phyloP scores from a whole-genome alignment of 2,797 vertebrate genomes.

The Melanogrammus aeglefinus region DNA sequence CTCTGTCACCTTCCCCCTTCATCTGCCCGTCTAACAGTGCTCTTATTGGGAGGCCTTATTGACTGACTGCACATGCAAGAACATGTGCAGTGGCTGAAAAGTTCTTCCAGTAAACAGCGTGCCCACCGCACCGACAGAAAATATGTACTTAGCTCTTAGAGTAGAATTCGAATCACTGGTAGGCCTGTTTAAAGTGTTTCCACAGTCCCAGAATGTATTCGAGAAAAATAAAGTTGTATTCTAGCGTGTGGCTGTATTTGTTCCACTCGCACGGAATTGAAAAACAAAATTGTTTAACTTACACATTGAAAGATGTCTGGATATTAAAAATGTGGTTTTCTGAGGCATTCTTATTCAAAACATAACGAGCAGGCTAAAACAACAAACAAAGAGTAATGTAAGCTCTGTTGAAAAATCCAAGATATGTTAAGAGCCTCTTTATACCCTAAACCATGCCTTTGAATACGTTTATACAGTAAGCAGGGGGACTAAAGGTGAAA shows the following conservation, averaged over 20 bases:
- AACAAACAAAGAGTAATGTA: conserved; percentile 14
- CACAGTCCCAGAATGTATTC: conserved; percentile 62
- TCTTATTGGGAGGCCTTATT: conserved; percentile 39
- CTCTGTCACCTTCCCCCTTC: conserved; percentile 28
- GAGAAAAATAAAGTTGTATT: conserved; percentile 54
- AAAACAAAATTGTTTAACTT: background rate
- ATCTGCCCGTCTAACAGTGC: conserved; percentile 50
- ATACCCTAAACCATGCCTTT: conserved; percentile 23
- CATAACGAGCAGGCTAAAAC: conserved; percentile 18
- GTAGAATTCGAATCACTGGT: conserved; percentile 70
- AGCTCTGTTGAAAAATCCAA: conserved; percentile 16
- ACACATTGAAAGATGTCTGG: background rate
- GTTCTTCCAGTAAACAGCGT: conserved; percentile 76
- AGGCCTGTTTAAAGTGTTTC: conserved; percentile 78
- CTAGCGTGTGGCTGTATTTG: conserved; percentile 60
- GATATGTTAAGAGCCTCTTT: conserved; percentile 25
- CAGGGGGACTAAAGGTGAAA: conserved; percentile 46
- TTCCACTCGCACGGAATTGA: conserved; percentile 43
- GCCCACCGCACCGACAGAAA: conserved; percentile 78
- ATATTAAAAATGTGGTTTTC: background rate
- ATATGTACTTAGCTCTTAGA: conserved; percentile 70
- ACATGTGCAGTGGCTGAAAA: conserved; percentile 70
- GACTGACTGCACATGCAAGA: conserved; percentile 68
- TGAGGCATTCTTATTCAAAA: background rate
- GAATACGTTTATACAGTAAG: conserved; percentile 45